Base-by-base conservation (phyloP, 1,140 invertebrate species). In the Trichomalopsis sarcophagae region DNA sequence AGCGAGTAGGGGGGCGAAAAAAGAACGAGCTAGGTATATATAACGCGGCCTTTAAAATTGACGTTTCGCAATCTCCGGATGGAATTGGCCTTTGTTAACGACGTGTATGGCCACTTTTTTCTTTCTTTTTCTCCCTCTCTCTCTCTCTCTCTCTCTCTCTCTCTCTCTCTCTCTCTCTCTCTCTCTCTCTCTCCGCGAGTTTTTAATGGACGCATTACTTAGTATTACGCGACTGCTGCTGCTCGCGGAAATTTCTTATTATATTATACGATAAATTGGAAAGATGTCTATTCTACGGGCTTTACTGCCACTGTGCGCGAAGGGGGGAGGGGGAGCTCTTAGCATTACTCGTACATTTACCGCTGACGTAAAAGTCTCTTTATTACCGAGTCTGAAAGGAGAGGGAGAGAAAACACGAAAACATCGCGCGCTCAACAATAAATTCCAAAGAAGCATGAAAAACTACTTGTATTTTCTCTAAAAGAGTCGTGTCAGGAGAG, bases 31-130 rank as follows among this genome's bases (percentile, higher is more conserved):
- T 14, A 40, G 9, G 40, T 40, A 23, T n/a, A 30, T 30, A 40
- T 76, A 68, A 83, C 47, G 30, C 73, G 33, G 75, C 13, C 13
- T 83, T 77, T 83, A 83, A 77, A 83, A 77, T 83, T 83, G 82
- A 79, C 75, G 76, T 84, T 84, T 73, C 17, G 21, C 76, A 79
- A 84, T 79, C 66, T 71, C 27, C 47, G 44, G 44, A 62, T 73
- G 68, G 68, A 84, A 84, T 79, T 84, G 66, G 47, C 55, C 80
- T 81, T 81, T 68, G 77, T 74, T 77, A 84, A 84, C 75, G 62
- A 78, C 17, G 33, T 83, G 69, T 76, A 76, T 11, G 23, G 40
- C 21, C 14, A 50, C 9, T 82, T 68, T 76, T 50, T 78, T 78
- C 3, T 21, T 14, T 21, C 40, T 47, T 10, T 76, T n/a, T 44